phyloP scores from a whole-genome alignment of 1,140 invertebrate species.

The Colletes latitarsis region DNA sequence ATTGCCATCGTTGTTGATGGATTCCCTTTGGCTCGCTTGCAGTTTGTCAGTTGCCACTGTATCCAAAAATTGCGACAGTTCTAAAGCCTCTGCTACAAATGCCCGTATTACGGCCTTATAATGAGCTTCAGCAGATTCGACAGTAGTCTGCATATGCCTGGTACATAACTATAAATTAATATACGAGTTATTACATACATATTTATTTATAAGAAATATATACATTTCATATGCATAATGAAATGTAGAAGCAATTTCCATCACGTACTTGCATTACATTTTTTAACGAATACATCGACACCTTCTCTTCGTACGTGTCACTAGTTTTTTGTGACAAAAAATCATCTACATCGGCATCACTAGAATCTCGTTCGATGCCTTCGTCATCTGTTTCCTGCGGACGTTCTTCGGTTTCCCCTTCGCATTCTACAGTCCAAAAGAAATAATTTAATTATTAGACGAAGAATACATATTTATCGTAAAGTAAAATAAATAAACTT shows the following conservation, averaged over 20 bases:
- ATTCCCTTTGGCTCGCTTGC: slow-evolving; percentile 67
- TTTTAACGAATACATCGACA: slow-evolving; percentile 47
- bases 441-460: not conserved
- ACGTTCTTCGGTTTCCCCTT: slow-evolving; percentile 68
- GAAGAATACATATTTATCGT: too few species aligned
- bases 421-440: slow-evolving; percentile 2
- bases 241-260: too few species aligned
- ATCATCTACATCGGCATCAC: slow-evolving; percentile 85
- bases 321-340: slow-evolving; percentile 55
- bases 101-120: slow-evolving; percentile 95
- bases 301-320: slow-evolving; percentile 39
- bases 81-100: slow-evolving; percentile 93
- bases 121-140: slow-evolving; percentile 87
- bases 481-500: too few species aligned
- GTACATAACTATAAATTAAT: slow-evolving; percentile 83
- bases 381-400: slow-evolving; percentile 91
- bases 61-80: slow-evolving; percentile 93
- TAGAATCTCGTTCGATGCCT: slow-evolving; percentile 93
- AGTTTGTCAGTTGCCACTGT: slow-evolving; percentile 84
- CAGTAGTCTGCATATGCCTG: slow-evolving; percentile 83
- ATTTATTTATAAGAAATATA: not conserved
- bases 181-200: not conserved
- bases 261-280: slow-evolving; percentile 60
- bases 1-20: slow-evolving; percentile 41
- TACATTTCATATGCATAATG: not conserved